These are phyloP conservation scores for Crenichthys baileyi DNA, from an alignment of 2,797 vertebrate species.

Conservation along the genomic window DNA sequence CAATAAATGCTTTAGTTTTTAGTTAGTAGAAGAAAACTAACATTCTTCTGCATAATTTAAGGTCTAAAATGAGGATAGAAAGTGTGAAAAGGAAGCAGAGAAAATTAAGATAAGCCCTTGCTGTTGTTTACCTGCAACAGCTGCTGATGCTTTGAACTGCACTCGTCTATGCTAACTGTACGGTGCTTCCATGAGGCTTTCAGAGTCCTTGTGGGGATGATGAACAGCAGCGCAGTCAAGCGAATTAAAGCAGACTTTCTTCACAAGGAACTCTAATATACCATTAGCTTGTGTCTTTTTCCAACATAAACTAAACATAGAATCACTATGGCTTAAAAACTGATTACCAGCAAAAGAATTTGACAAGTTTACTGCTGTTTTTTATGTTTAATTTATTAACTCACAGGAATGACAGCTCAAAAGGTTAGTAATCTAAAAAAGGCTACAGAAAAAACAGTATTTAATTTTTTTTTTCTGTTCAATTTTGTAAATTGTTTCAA, in stretches of 20 bases:
- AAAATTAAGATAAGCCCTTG: conserved; percentile 42
- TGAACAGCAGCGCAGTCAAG: conserved; percentile 64
- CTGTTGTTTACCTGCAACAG: conserved; percentile 75
- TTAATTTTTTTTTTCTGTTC: neutral
- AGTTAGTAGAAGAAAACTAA: neutral
- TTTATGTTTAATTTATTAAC: neutral
- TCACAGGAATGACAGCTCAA: neutral
- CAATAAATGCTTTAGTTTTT: neutral
- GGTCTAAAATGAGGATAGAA: conserved; percentile 32
- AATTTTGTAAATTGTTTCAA: neutral
- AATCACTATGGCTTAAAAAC: conserved; percentile 23
- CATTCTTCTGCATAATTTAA: neutral
- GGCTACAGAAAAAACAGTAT: neutral
- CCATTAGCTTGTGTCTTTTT: conserved; percentile 31
- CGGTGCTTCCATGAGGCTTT: conserved; percentile 62
- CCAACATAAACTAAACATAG: conserved; percentile 12
- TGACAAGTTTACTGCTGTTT: neutral
- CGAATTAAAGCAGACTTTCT: conserved; percentile 38
- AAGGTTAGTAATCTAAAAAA: neutral
- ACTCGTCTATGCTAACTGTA: conserved; percentile 77
- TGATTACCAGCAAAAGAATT: neutral
- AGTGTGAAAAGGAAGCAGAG: conserved; percentile 16
- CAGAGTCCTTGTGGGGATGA: conserved; percentile 60
- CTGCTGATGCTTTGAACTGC: conserved; percentile 76
- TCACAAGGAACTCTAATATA: conserved; percentile 17